phyloP scores from a whole-genome alignment of 2,113 vertebrate genomes.

The Amazona guildingii region DNA sequence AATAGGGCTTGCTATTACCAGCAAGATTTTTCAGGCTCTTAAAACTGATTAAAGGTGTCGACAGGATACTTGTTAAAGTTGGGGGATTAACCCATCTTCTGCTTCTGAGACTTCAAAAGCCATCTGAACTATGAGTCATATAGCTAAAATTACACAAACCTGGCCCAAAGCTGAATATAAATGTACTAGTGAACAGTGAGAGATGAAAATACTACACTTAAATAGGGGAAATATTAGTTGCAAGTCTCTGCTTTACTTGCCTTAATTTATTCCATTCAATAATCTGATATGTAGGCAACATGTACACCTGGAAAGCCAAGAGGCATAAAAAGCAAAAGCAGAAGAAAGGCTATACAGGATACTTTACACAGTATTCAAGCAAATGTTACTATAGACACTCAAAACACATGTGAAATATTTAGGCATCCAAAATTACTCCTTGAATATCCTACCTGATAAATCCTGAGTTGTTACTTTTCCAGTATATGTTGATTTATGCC shows the following conservation, averaged over 20 bases:
- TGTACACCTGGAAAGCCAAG: neutral
- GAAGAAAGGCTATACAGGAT: neutral
- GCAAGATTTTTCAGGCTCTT: constrained; percentile 20
- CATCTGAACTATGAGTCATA: neutral
- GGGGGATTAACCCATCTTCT: neutral
- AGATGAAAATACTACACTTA: neutral
- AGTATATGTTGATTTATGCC: neutral
- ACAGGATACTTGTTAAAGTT: neutral
- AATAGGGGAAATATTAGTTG: neutral
- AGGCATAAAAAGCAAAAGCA: neutral
- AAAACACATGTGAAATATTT: neutral
- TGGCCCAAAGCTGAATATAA: neutral
- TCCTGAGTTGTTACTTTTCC: neutral
- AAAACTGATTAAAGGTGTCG: neutral
- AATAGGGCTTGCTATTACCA: neutral
- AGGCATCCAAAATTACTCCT: neutral
- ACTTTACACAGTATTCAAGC: neutral
- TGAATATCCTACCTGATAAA: neutral
- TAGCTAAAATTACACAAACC: neutral
- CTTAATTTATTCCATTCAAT: neutral
- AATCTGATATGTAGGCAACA: neutral
- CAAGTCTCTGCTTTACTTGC: neutral
- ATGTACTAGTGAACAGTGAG: neutral
- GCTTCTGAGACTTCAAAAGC: constrained; percentile 25
- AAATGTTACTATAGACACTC: neutral